These are phyloP conservation scores for Octopus sinensis DNA, from an alignment of 1,140 invertebrate species.

Conservation along the genomic window DNA sequence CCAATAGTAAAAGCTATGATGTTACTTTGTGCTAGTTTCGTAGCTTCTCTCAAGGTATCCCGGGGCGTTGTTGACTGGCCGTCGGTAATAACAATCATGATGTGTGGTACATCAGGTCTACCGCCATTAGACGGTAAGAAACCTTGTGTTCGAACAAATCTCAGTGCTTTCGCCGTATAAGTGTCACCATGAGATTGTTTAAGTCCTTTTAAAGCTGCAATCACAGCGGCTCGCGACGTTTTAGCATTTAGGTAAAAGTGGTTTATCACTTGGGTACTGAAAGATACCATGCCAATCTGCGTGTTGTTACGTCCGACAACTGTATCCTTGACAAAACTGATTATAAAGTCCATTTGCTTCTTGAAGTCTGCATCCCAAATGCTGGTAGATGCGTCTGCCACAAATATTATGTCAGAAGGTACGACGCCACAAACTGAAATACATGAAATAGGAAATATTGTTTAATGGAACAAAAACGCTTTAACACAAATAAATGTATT, in stretches of 20 bases:
- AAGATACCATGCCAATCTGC: slow-evolving; percentile 32
- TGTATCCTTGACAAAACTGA: slow-evolving; percentile 22
- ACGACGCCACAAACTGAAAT: slow-evolving; percentile 8
- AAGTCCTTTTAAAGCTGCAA: slow-evolving; percentile 17
- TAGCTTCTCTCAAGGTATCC: slow-evolving; percentile 22
- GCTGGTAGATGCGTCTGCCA: slow-evolving; percentile 27
- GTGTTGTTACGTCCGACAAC: slow-evolving; percentile 19
- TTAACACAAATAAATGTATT: too few relatives aligned
- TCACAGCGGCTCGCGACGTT: neutral
- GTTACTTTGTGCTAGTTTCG: slow-evolving; percentile 22
- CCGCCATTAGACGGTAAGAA: slow-evolving; percentile 27
- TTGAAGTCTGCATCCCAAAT: slow-evolving; percentile 25
- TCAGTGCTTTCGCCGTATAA: slow-evolving; percentile 27
- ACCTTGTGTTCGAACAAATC: slow-evolving; percentile 26
- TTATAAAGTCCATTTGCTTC: slow-evolving; percentile 27
- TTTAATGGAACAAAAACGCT: too few relatives aligned
- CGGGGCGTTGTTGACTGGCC: slow-evolving; percentile 29
- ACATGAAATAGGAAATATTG: too few relatives aligned
- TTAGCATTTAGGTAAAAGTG: slow-evolving; percentile 29
- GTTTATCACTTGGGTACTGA: slow-evolving; percentile 22
- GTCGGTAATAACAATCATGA: slow-evolving; percentile 34
- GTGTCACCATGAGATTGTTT: slow-evolving; percentile 20
- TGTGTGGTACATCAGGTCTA: slow-evolving; percentile 24
- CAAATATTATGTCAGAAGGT: slow-evolving; percentile 27
- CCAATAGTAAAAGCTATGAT: slow-evolving; percentile 29